phyloP scores from a whole-genome alignment of 2,888 invertebrate species.

The Perdita meconis region DNA sequence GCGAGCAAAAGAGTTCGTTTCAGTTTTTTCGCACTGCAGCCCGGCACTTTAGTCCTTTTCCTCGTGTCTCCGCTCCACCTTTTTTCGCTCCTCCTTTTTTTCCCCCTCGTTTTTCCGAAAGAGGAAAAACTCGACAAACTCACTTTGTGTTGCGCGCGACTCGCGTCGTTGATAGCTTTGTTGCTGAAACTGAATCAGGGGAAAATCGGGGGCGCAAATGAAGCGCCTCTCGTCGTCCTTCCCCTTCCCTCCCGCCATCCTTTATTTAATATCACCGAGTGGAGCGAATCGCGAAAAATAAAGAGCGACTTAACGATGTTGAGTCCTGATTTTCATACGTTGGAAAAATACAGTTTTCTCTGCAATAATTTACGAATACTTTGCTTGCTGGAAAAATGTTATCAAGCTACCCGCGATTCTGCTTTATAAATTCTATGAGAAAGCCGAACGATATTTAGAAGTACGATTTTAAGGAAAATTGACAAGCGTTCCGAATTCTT shows the following conservation, averaged over 20 bases:
- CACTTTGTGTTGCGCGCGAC: constrained; percentile 35
- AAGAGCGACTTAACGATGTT: constrained; percentile 31
- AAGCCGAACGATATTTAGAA: too few species aligned
- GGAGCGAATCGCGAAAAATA: constrained; percentile 18
- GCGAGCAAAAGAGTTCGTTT: constrained; percentile 17
- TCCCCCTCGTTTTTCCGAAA: not conserved
- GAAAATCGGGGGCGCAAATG: constrained; percentile 41
- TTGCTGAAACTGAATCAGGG: constrained; percentile 46
- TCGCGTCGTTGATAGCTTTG: constrained; percentile 33
- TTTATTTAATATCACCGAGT: constrained; percentile 27
- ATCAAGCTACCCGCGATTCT: not conserved
- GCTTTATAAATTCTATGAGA: too few species aligned
- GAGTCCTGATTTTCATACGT: not conserved
- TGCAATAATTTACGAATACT: not conserved
- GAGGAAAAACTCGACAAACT: constrained; percentile 24
- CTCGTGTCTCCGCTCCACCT: not conserved
- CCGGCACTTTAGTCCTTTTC: constrained; percentile 4
- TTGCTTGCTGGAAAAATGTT: not conserved
- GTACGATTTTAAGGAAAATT: too few species aligned
- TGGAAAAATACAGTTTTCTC: not conserved
- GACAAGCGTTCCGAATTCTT: too few species aligned
- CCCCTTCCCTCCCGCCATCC: not conserved
- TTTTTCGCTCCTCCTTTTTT: not conserved
- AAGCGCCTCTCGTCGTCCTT: constrained; percentile 18
- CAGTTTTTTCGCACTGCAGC: constrained; percentile 4